Evolutionary conservation across 2,113 vertebrate species (phyloP).

Genomic region (Coturnix japonica): DNA sequence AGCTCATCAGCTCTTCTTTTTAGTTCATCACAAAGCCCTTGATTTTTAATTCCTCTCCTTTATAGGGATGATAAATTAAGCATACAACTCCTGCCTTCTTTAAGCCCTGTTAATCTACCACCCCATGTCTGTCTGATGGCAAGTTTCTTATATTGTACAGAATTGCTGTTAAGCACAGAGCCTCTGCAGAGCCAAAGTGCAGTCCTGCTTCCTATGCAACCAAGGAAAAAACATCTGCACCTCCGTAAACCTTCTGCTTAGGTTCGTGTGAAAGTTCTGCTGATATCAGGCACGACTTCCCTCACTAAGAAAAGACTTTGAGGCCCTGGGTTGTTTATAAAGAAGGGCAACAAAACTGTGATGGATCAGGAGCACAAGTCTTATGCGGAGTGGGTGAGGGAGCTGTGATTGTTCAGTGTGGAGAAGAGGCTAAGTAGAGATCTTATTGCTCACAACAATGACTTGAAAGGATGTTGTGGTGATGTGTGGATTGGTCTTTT

Average conservation of each 20-base stretch:
- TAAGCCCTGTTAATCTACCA: background rate
- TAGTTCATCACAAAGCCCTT: background rate
- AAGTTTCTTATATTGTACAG: background rate
- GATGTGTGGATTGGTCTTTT: no score
- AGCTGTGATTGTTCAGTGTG: no score
- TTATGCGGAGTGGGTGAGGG: no score
- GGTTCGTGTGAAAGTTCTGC: background rate
- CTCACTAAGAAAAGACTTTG: no score
- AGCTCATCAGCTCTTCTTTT: background rate
- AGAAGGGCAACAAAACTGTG: no score
- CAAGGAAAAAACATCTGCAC: background rate
- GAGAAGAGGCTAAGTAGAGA: no score
- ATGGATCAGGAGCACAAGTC: no score
- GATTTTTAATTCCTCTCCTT: conserved; percentile 4
- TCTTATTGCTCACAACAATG: no score
- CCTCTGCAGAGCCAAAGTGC: background rate
- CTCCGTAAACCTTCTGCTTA: background rate
- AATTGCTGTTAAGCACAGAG: background rate
- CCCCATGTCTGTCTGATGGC: background rate
- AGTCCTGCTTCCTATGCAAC: background rate
- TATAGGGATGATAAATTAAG: background rate
- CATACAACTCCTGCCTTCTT: background rate
- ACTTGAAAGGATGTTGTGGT: no score
- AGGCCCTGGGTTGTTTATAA: no score
- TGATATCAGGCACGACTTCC: background rate